Conservation (phyloP, 2,888 invertebrate species). For the Sarcophaga rosellei region DNA sequence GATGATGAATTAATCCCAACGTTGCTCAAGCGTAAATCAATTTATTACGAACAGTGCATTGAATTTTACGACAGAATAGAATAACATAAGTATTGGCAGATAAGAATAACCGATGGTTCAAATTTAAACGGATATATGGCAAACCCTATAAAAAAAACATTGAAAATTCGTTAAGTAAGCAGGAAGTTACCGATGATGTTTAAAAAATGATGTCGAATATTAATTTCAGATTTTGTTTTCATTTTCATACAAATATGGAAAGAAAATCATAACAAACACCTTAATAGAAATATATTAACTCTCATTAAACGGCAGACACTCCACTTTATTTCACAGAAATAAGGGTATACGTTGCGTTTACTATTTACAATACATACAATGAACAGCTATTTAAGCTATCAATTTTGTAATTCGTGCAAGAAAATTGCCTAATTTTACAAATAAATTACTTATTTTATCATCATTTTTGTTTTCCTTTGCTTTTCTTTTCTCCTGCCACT, state of each 20-base stretch:
- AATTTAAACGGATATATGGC: background rate
- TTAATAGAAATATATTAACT: background rate
- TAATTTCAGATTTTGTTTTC: slow-evolving; percentile 60
- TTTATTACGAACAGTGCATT: too few species aligned
- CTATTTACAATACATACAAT: slow-evolving; percentile 7
- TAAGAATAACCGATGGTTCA: too few species aligned
- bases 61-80: too few species aligned
- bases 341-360: background rate
- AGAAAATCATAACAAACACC: slow-evolving; percentile 21
- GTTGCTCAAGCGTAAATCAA: too few species aligned
- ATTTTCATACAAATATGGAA: background rate
- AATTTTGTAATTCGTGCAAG: slow-evolving; percentile 60
- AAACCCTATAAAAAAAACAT: background rate
- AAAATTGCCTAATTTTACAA: slow-evolving; percentile 70
- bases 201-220: slow-evolving; percentile 45
- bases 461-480: background rate
- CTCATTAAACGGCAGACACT: background rate
- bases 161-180: slow-evolving; percentile 49
- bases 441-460: slow-evolving; percentile 68
- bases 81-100: too few species aligned
- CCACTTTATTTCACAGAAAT: background rate
- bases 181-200: background rate
- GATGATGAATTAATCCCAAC: too few species aligned
- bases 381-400: slow-evolving; percentile 54
- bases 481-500: background rate